These are phyloP conservation scores for Dasyornis broadbenti DNA, from an alignment of 2,113 vertebrate species.

Conservation along the genomic window DNA sequence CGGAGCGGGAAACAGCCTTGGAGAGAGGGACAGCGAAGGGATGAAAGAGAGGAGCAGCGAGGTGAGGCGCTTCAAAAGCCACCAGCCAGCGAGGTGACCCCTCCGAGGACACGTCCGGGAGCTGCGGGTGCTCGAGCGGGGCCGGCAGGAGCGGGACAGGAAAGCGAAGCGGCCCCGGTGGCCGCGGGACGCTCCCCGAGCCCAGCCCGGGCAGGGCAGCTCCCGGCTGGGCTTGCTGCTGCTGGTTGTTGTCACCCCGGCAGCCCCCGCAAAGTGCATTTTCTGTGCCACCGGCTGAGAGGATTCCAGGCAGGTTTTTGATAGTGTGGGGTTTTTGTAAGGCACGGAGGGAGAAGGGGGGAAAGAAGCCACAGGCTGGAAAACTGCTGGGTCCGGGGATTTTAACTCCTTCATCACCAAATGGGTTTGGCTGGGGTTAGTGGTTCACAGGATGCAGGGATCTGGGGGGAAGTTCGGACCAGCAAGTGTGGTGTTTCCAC, in stretches of 20 bases:
- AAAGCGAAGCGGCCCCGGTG: background rate
- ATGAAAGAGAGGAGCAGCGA: background rate
- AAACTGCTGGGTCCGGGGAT: background rate
- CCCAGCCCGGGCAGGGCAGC: constrained; percentile 59
- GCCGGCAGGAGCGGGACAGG: background rate
- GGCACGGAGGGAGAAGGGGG: background rate
- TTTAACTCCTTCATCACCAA: constrained; percentile 19
- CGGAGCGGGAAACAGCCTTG: background rate
- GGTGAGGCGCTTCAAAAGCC: background rate
- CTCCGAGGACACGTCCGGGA: background rate
- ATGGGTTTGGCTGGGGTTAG: background rate
- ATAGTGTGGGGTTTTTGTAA: constrained; percentile 72
- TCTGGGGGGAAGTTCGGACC: background rate
- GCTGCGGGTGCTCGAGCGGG: background rate
- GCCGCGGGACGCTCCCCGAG: constrained; percentile 57
- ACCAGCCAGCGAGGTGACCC: background rate
- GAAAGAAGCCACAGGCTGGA: constrained; percentile 15
- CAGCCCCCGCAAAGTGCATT: constrained; percentile 84
- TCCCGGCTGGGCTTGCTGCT: constrained; percentile 79
- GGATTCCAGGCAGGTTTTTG: constrained; percentile 90
- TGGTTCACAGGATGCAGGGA: background rate
- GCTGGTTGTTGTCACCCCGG: constrained; percentile 90
- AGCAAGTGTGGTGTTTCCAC: background rate
- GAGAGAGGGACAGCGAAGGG: background rate
- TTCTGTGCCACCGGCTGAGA: constrained; percentile 93